Evolutionary conservation across 2,113 vertebrate genomes (phyloP).

Genomic region (Forbesichthys papilliferus): DNA sequence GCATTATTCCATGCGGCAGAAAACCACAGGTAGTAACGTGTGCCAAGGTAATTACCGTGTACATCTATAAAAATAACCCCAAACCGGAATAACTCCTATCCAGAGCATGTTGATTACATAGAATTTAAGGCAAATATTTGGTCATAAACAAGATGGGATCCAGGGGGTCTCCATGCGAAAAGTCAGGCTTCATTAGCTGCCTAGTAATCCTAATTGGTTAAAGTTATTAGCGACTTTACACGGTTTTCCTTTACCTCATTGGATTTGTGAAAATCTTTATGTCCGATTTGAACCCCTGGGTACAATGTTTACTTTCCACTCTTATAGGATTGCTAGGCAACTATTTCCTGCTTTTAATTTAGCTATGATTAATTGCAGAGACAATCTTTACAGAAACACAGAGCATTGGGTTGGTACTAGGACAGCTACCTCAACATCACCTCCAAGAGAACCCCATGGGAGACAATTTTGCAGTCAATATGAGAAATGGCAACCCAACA

Average conservation of each 20-base stretch:
- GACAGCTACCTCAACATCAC: neutral
- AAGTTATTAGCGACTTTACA: constrained; percentile 52
- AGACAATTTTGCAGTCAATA: constrained; percentile 16
- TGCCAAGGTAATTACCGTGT: constrained; percentile 79
- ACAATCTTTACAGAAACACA: neutral
- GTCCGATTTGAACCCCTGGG: constrained; percentile 28
- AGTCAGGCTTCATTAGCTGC: constrained; percentile 18
- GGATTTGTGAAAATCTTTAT: constrained; percentile 43
- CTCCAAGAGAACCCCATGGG: neutral
- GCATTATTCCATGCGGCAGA: constrained; percentile 66
- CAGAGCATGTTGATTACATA: constrained; percentile 71
- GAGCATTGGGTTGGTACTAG: neutral
- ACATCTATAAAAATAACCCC: constrained; percentile 80
- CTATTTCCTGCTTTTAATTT: constrained; percentile 21
- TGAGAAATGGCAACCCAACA: constrained; percentile 23
- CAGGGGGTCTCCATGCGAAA: constrained; percentile 54
- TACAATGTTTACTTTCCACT: constrained; percentile 8
- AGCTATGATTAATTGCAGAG: constrained; percentile 7
- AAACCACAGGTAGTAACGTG: constrained; percentile 73
- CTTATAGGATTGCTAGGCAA: constrained; percentile 20
- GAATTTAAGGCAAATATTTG: constrained; percentile 71
- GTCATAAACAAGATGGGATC: constrained; percentile 63
- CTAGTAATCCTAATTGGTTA: constrained; percentile 54
- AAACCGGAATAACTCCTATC: constrained; percentile 70
- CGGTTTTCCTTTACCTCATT: constrained; percentile 67